Conservation (phyloP, 2,113 vertebrate species). For the Nansenia antarctica region DNA sequence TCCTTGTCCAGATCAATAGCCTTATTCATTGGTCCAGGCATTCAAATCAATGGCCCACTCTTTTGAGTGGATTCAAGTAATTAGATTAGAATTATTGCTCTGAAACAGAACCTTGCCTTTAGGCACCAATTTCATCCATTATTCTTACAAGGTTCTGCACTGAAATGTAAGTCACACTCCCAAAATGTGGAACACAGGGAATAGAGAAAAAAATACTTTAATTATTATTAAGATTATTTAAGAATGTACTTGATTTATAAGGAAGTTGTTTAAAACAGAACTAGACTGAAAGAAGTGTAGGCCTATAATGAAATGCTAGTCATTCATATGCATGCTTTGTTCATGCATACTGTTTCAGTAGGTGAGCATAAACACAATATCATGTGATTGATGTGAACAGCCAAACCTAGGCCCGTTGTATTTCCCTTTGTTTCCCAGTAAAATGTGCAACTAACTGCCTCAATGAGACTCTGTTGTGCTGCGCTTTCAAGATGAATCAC, state of each 20-base stretch:
- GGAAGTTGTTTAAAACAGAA: constrained; percentile 57
- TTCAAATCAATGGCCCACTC: constrained; percentile 64
- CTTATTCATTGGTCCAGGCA: constrained; percentile 61
- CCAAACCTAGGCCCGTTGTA: no score
- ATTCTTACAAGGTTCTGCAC: constrained; percentile 59
- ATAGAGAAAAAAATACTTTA: no score
- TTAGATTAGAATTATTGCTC: constrained; percentile 75
- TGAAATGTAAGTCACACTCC: constrained; percentile 64
- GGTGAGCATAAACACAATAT: no score
- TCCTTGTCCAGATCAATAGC: constrained; percentile 62
- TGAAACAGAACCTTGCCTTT: constrained; percentile 64
- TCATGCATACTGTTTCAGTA: no score
- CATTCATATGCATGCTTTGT: background rate
- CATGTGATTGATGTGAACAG: no score
- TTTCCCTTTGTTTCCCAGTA: no score
- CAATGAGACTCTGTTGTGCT: no score
- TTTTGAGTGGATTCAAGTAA: constrained; percentile 75
- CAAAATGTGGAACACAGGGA: constrained; percentile 40
- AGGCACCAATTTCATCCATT: constrained; percentile 67
- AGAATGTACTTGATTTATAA: constrained; percentile 69
- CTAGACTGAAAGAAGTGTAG: constrained; percentile 31
- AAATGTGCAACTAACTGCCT: no score
- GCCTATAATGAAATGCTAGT: constrained; percentile 14
- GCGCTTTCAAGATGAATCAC: no score
- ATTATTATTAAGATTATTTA: constrained; percentile 14